Conservation (phyloP, 2,113 vertebrate species). For the Polypterus senegalus region DNA sequence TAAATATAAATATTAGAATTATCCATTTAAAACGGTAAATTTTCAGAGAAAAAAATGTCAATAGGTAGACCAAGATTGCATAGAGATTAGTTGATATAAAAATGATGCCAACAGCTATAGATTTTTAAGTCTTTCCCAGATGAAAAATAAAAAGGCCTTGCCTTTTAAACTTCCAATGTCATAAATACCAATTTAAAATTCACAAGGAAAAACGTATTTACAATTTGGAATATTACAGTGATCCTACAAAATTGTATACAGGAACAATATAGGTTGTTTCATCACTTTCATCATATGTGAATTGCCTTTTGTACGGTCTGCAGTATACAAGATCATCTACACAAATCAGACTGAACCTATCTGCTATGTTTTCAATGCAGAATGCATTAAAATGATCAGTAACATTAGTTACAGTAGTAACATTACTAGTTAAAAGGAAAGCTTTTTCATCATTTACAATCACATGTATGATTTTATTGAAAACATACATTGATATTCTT, state of each 20-base stretch:
- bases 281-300: constrained; percentile 10
- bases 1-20: too few relatives aligned
- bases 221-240: too few relatives aligned
- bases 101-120: too few relatives aligned
- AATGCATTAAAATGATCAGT: constrained; percentile 21
- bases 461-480: constrained; percentile 16
- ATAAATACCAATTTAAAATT: too few relatives aligned
- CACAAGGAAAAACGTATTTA: too few relatives aligned
- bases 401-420: constrained; percentile 17
- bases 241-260: constrained; percentile 7
- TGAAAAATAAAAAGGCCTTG: too few relatives aligned
- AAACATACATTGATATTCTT: neutral
- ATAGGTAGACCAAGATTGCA: too few relatives aligned
- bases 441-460: constrained; percentile 15
- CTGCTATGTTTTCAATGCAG: constrained; percentile 12
- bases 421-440: constrained; percentile 16
- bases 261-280: constrained; percentile 8
- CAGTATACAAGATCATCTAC: constrained; percentile 9
- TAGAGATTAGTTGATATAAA: too few relatives aligned
- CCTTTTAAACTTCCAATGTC: too few relatives aligned
- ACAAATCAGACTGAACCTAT: constrained; percentile 13
- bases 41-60: too few relatives aligned
- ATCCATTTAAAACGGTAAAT: too few relatives aligned
- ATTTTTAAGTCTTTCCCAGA: too few relatives aligned
- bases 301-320: constrained; percentile 6